Base-by-base conservation (phyloP, 2,113 vertebrate species). In the Dicentrarchus labrax region DNA sequence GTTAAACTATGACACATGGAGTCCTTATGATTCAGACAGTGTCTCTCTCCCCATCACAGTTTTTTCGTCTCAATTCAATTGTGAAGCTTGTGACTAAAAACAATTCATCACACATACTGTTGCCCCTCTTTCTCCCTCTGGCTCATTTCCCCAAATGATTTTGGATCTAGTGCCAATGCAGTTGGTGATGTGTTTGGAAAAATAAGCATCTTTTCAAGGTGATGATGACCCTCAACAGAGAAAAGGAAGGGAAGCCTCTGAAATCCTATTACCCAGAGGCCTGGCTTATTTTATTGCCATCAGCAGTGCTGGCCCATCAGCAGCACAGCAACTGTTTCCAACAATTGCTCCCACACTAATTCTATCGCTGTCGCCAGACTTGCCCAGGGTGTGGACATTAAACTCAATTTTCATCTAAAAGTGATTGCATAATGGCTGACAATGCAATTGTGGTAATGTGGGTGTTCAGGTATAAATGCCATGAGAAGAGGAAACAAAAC, bases 191-290 rank as follows among this genome's bases (percentile, higher is more conserved):
- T 81, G 83, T 90, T 86, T 89, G 54, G 68, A 85, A 88, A 92
- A 90, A 91, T 88, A 88, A 86, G 89, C 83, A 85, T 84, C 36
- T 89, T 92, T 88, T 91, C 89, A 94, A 94, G 92, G 94, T 94
- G 80, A 92, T 67, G 71, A 51, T 91, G 91, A 92, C 93, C 91
- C 88, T 88, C 51, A 59, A 8, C 39, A 79, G 72, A 73, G 78
- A 68, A 82, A 84, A 82, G 66, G 45, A 84, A 67, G 67, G 59
- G 76, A 83, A 84, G 83, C 66, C 76, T 86, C 53, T 72, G 60
- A 91, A 92, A 94, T 95, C 85, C 85, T 80, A 93, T 94, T 93
- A 93, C 51, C 62, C 36, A 51, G 74, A 86, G 85, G 78, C 57
- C 15, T 78, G 89, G 59, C 61, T 82, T 78, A 83, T 90, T 89